Conservation (phyloP, 1,140 invertebrate species). For the Halictus rubicundus region DNA sequence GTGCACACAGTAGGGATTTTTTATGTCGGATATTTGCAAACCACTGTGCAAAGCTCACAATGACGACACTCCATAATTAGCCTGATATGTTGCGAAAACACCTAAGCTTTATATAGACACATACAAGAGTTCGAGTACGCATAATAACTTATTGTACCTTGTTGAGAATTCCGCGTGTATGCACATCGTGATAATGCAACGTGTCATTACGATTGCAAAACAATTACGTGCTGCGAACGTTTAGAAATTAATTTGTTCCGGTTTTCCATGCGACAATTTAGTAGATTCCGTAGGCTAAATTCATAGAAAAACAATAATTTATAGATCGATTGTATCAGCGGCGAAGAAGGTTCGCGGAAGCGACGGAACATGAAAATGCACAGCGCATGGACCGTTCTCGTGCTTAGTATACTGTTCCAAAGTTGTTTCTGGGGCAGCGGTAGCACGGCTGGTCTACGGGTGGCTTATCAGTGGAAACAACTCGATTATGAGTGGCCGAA, state of each 20-base stretch:
- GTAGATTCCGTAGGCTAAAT: too few species aligned
- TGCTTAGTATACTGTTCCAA: conserved; percentile 31
- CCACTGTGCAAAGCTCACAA: neutral
- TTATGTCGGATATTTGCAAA: too few species aligned
- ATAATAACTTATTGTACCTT: neutral
- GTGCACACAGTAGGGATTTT: too few species aligned
- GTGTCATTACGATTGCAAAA: neutral
- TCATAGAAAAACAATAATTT: neutral
- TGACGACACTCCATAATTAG: neutral
- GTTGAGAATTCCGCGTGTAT: neutral
- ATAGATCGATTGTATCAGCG: neutral
- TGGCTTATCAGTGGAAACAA: conserved; percentile 87
- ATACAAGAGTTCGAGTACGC: neutral
- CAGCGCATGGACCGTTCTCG: neutral
- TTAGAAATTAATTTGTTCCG: too few species aligned
- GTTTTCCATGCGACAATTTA: too few species aligned
- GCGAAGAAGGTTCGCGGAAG: too few species aligned
- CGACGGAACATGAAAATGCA: conserved; percentile 36
- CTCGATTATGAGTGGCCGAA: conserved; percentile 85
- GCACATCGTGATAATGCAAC: neutral
- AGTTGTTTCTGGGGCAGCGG: conserved; percentile 42
- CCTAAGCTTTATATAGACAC: neutral
- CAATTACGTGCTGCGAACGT: too few species aligned
- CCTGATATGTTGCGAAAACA: neutral
- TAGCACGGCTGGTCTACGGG: conserved; percentile 83